These are phyloP conservation scores for Catamblyrhynchus diadema DNA, from an alignment of 2,797 vertebrate species.

Conservation along the genomic window DNA sequence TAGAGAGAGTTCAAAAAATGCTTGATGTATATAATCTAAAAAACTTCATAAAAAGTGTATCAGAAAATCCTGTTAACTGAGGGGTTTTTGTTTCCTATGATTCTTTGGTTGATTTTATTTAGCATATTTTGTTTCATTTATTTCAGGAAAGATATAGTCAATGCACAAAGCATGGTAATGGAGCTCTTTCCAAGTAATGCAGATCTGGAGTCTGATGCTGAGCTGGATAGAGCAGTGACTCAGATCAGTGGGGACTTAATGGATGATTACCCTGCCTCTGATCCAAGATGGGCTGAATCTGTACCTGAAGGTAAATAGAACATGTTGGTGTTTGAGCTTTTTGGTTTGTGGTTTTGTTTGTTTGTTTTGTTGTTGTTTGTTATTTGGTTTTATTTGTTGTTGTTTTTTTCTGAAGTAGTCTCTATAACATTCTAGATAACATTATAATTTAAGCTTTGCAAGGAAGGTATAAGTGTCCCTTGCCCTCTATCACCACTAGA, in stretches of 20 bases:
- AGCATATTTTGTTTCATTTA: not conserved
- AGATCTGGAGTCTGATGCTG: conserved; percentile 74
- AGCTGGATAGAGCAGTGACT: conserved; percentile 84
- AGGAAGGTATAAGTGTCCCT: not conserved
- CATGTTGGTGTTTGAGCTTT: not conserved
- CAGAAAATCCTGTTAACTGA: not conserved
- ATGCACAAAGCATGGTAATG: conserved; percentile 83
- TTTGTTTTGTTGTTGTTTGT: not conserved
- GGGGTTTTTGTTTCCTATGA: not conserved
- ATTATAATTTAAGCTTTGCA: not conserved
- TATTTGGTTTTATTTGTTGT: not conserved
- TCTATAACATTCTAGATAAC: not conserved
- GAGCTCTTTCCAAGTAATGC: conserved; percentile 82
- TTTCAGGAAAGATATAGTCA: conserved; percentile 85
- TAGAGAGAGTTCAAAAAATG: not conserved
- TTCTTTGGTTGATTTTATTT: not conserved
- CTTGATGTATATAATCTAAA: not conserved
- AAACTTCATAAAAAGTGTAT: not conserved
- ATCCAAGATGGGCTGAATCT: conserved; percentile 96
- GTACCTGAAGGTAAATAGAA: conserved; percentile 87
- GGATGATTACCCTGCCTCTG: conserved; percentile 94
- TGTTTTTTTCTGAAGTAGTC: not conserved
- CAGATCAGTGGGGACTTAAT: conserved; percentile 89
- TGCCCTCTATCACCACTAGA: not conserved
- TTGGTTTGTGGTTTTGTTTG: not conserved